Evolutionary conservation across 2,113 vertebrate species (phyloP).

Genomic region (Gasterosteus aculeatus): DNA sequence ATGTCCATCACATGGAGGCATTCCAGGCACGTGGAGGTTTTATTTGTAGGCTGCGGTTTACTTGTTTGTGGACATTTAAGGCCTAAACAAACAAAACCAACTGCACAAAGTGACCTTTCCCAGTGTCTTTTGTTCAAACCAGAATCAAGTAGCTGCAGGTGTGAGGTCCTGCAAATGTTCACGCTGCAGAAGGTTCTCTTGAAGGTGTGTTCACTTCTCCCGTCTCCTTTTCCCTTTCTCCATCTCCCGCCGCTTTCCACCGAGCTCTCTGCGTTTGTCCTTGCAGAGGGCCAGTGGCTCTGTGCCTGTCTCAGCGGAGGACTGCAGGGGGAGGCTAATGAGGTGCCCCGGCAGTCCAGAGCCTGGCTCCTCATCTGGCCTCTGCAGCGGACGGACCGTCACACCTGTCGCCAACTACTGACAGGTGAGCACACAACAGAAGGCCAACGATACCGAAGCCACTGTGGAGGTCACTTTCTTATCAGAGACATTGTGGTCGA

Average conservation of each 20-base stretch:
- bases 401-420: slow-evolving; percentile 5
- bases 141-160: slow-evolving; percentile 2
- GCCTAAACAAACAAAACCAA: slow-evolving; percentile 4
- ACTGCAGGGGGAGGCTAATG: slow-evolving; percentile 54
- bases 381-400: slow-evolving; percentile 20
- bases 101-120: slow-evolving; percentile 4
- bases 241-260: not conserved
- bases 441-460: not conserved
- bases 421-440: slow-evolving; percentile 5
- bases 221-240: not conserved
- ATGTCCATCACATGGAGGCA: slow-evolving; percentile 8
- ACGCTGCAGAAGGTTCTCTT: slow-evolving; percentile 12
- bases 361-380: slow-evolving; percentile 37
- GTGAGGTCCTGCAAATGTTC: not conserved
- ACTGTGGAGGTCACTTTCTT: not conserved
- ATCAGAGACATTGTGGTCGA: not conserved
- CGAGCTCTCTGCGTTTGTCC: slow-evolving; percentile 24
- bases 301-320: slow-evolving; percentile 11
- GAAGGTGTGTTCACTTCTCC: slow-evolving; percentile 24
- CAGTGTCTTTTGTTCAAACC: slow-evolving; percentile 4
- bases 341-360: slow-evolving; percentile 43
- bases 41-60: slow-evolving; percentile 6
- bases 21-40: not conserved
- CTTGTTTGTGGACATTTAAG: slow-evolving; percentile 2
- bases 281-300: slow-evolving; percentile 28